Base-by-base conservation (phyloP, 1,140 invertebrate species). In the Caenorhabditis brenneri region DNA sequence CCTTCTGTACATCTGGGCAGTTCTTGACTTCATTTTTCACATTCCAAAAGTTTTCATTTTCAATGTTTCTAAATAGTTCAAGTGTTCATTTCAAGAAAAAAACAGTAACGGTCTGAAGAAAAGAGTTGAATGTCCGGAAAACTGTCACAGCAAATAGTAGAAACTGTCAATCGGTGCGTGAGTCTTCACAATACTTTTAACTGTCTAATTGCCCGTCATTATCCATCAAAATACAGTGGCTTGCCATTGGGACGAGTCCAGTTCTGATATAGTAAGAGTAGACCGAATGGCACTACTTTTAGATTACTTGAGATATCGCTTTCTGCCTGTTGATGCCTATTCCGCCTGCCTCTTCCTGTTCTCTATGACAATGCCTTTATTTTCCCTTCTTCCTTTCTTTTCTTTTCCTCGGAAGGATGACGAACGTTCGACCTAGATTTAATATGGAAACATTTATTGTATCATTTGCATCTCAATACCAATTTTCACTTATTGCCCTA, bases 391-490 rank as follows among this genome's bases (percentile, higher is more conserved):
- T 12, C 24, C 24, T 29, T 22, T 36, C 33, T 65, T 65, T 36
- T n/a, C 19, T 31, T 36, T 27, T 15, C n/a, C n/a, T n/a, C 16
- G 29, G 15, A 51, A 19, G 29, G 24, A 31, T 36, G 65, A 33
- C n/a, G 36, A 74, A 74, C 65, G 65, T 74, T 46, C 65, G 65
- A 74, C 65, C 65, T 74, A 74, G 65, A 42, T 74, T 74, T 42
- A 74, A 74, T 74, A 74, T 74, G 65, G 36, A 74, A 74, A 74
- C 65, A 74, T 74, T 74, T 74, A 7, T 16, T 74, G 65, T 74
- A 74, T 74, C 65, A 74, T 74, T 74, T 74, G 65, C 65, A 74
- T 74, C 65, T 74, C 33, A 74, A 74, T 74, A 74, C 65, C 65
- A 74, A 42, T 42, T 74, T 74, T 74, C 65, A 74, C 65, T 74